phyloP scores from a whole-genome alignment of 2,113 vertebrate species.

The Cygnus atratus region DNA sequence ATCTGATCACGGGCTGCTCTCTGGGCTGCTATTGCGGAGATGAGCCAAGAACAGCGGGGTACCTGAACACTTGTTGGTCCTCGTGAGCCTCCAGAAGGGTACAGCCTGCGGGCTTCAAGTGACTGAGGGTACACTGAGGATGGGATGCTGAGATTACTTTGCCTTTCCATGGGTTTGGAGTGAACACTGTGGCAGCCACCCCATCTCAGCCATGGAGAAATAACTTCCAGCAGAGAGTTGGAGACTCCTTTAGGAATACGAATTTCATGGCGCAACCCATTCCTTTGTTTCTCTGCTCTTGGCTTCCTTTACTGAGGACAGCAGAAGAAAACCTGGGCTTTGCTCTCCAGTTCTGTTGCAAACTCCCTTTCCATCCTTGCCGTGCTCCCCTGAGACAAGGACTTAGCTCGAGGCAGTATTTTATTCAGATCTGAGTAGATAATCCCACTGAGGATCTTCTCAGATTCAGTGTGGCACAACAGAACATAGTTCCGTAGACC shows the following conservation, averaged over 20 bases:
- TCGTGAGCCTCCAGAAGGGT: not conserved
- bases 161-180: not conserved
- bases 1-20: not conserved
- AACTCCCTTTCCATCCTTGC: not conserved
- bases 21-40: not conserved
- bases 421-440: not conserved
- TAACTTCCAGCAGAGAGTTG: not conserved
- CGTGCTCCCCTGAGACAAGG: not conserved
- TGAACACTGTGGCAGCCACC: not conserved
- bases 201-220: not conserved
- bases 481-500: not conserved
- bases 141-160: not conserved
- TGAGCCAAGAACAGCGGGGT: not conserved
- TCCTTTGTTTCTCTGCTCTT: not conserved
- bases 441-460: not conserved
- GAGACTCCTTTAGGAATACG: not conserved
- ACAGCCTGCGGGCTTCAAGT: not conserved
- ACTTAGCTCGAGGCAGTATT: not conserved
- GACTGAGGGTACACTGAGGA: not conserved
- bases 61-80: rapidly evolving
- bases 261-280: not conserved
- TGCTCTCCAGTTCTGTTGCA: not conserved
- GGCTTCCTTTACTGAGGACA: not conserved
- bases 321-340: not conserved
- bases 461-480: not conserved